Percentiles rank a stretch among this genome's conserved stretches.
These are phyloP conservation scores for Asbolus verrucosus DNA, from an alignment of 1,140 invertebrate genomes.

Conservation along the genomic window DNA sequence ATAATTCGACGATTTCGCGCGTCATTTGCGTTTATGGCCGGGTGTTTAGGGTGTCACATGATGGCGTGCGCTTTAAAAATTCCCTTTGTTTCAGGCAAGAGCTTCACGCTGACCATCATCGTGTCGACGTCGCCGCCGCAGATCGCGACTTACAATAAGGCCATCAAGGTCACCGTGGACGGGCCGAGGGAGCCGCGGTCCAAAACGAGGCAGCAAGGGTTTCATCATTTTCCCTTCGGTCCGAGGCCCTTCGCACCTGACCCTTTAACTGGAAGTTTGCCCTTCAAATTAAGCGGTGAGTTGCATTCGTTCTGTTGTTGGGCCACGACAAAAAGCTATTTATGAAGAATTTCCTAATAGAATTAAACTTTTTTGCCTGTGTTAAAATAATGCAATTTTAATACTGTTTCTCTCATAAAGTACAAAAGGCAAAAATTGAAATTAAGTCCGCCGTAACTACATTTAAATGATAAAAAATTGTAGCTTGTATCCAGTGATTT, in stretches of 20 bases:
- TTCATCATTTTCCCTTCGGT: slow-evolving; percentile 89
- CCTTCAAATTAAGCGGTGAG: slow-evolving; percentile 88
- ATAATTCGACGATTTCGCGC: slow-evolving; percentile 38
- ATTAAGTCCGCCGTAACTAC: too few relatives aligned
- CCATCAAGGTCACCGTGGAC: slow-evolving; percentile 99
- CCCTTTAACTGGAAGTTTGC: slow-evolving; percentile 81
- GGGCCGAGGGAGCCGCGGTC: slow-evolving; percentile 95
- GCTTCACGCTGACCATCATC: slow-evolving; percentile 96
- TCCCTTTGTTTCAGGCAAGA: slow-evolving; percentile 83
- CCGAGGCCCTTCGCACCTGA: slow-evolving; percentile 83
- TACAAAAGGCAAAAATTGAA: too few relatives aligned
- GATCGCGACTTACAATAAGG: slow-evolving; percentile 92
- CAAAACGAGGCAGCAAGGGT: slow-evolving; percentile 88
- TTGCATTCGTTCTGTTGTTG: too few relatives aligned
- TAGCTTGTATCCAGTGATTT: too few relatives aligned
- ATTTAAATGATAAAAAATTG: too few relatives aligned
- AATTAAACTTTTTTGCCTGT: too few relatives aligned
- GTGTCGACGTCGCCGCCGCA: slow-evolving; percentile 92
- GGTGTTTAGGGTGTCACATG: slow-evolving; percentile 20
- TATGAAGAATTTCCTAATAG: too few relatives aligned
- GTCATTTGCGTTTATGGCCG: slow-evolving; percentile 36
- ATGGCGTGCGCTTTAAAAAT: slow-evolving; percentile 6
- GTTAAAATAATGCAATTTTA: too few relatives aligned
- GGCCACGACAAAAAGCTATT: too few relatives aligned
- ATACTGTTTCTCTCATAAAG: too few relatives aligned